Percentiles rank a stretch among this genome's conserved stretches.
phyloP scores from a whole-genome alignment of 1,140 invertebrate species.

The Temnothorax curvispinosus region DNA sequence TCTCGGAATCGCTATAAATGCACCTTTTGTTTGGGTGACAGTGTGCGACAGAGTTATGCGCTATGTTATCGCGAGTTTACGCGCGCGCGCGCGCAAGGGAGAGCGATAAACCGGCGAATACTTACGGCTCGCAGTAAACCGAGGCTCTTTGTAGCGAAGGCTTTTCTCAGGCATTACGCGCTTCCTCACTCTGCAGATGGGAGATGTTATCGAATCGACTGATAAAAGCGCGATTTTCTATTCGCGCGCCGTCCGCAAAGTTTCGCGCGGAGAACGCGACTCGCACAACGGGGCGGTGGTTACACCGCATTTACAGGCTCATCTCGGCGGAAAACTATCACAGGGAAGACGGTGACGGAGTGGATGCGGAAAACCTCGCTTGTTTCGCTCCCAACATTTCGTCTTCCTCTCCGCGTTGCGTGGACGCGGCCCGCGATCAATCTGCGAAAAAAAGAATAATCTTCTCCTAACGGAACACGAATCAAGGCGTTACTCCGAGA shows the following conservation, averaged over 20 bases:
- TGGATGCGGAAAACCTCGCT: conserved; percentile 14
- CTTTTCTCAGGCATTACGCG: not conserved
- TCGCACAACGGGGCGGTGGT: not conserved
- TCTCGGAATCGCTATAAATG: conserved; percentile 36
- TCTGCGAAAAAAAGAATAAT: conserved; percentile 74
- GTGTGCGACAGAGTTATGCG: conserved; percentile 45
- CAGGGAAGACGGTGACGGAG: not conserved
- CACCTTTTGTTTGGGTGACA: conserved; percentile 59
- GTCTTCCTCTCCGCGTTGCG: conserved; percentile 25
- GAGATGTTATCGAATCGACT: conserved; percentile 21
- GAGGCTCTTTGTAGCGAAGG: conserved; percentile 30
- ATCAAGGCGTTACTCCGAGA: conserved; percentile 56
- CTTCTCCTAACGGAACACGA: conserved; percentile 69
- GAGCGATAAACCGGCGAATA: conserved; percentile 36
- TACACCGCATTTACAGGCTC: not conserved
- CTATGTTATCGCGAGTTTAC: conserved; percentile 45
- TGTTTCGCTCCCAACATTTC: not conserved
- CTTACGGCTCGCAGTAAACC: conserved; percentile 41
- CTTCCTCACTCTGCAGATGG: not conserved
- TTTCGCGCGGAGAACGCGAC: not conserved
- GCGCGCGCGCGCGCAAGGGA: not conserved
- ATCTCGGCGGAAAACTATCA: not conserved
- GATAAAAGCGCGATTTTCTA: conserved; percentile 36
- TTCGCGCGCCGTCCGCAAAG: not conserved
- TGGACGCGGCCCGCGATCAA: conserved; percentile 55